Conservation (phyloP, 2,888 invertebrate species). For the Caenorhabditis sp. region DNA sequence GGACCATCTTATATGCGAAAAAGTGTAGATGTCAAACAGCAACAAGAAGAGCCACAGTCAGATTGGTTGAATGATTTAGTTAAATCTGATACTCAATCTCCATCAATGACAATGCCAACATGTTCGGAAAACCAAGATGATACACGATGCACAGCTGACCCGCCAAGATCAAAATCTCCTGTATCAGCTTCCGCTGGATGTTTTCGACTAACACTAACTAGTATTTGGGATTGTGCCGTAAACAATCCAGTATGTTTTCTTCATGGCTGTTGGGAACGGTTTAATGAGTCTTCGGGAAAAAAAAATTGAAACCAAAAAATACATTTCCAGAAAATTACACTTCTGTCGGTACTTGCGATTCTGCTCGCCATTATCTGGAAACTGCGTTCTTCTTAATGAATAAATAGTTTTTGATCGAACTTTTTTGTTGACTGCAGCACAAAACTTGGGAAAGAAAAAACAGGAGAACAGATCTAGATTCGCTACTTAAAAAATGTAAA, state of each 20-base stretch:
- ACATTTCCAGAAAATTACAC: not conserved
- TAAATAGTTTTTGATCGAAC: constrained; percentile 23
- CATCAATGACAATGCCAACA: not conserved
- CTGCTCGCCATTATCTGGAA: constrained; percentile 1
- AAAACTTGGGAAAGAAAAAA: constrained; percentile 10
- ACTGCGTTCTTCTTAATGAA: not conserved
- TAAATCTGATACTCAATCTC: constrained; percentile 3
- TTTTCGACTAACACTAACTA: constrained; percentile 10
- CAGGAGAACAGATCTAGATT: constrained; percentile 7
- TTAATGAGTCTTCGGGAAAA: too few species aligned
- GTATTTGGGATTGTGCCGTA: not conserved
- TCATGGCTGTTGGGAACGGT: too few species aligned
- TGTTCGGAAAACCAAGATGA: not conserved
- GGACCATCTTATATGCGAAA: constrained; percentile 42
- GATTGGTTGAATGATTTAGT: constrained; percentile 33
- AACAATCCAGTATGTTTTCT: not conserved
- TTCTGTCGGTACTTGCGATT: constrained; percentile 13
- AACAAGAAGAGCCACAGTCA: constrained; percentile 19
- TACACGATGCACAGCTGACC: not conserved
- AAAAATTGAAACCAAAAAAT: not conserved
- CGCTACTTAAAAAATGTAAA: not conserved
- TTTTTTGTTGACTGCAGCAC: constrained; percentile 2
- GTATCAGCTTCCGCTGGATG: not conserved
- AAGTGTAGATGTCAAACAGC: not conserved
- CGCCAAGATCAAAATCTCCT: not conserved